Base-by-base conservation (phyloP, 2,797 vertebrate species). In the Geotrypetes seraphini region DNA sequence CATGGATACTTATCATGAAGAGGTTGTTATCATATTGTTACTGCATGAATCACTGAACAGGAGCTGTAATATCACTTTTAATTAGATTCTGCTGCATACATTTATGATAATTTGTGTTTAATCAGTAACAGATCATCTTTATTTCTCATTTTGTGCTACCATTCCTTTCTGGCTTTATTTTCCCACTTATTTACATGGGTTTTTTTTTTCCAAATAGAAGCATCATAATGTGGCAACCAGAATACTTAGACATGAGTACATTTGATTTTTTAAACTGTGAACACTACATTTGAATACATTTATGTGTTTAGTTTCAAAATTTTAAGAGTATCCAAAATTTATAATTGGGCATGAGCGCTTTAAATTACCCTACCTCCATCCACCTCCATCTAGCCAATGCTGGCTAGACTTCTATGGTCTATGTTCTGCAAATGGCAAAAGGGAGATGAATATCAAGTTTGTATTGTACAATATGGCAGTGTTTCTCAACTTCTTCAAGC, bases 11-110 rank as follows among this genome's bases (percentile, higher is more conserved):
- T 22, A 26, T 41, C 16, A 51, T 28, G 43, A 42, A 20, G 19
- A 37, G 28, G 42, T 44, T 35, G 21, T 29, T 55, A 50, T 25
- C 57, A 33, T 20, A 42, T 42, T 57, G 50, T 44, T 27, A 47
- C 39, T 31, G 34, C 19, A 50, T 39, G 28, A 58, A 55, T 58
- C 48, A 43, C 28, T 22, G 43, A 50, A 33, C 13, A 57, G 0
- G 25, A 47, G 50, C 38, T 57, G 48, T 42, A 43, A 31, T 39
- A 46, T 19, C 1, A 1, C 10, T 46, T n/a, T 19, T 41, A 50
- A 55, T 53, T 55, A 49, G 27, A 37, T 53, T 48, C 24, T 32
- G 7, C 41, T 57, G 1, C 0, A 41, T 26, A 18, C 5, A 46
- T 31, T 53, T 34, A 45, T 30, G 43, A 15, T 36, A 28, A 53